Conservation (phyloP, 2,113 vertebrate species). For the Cephalopholis sonnerati region DNA sequence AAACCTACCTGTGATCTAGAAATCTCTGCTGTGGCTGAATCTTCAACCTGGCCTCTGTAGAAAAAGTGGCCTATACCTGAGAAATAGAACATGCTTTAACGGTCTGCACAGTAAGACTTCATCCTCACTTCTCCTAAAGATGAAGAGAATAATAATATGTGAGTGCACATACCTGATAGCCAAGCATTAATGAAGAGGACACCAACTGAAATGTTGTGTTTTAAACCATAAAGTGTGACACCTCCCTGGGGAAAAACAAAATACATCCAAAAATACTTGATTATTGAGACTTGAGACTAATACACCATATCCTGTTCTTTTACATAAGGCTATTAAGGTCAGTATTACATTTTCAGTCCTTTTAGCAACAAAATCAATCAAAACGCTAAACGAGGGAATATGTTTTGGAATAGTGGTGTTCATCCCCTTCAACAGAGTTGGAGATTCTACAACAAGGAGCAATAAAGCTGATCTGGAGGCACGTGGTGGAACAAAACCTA, state of each 20-base stretch:
- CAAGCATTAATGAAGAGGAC: conserved; percentile 87
- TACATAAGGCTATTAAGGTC: background rate
- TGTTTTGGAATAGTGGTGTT: background rate
- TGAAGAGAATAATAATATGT: background rate
- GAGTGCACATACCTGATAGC: conserved; percentile 81
- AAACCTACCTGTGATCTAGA: conserved; percentile 84
- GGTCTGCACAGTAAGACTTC: too few relatives aligned
- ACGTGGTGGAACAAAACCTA: background rate
- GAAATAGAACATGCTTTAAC: conserved; percentile 23
- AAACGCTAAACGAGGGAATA: background rate
- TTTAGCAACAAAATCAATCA: background rate
- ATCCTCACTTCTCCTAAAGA: background rate
- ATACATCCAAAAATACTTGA: background rate
- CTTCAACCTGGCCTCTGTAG: conserved; percentile 84
- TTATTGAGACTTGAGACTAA: too few relatives aligned
- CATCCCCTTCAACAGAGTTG: background rate
- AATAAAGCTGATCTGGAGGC: too few relatives aligned
- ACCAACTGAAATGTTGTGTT: conserved; percentile 84
- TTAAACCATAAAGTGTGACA: conserved; percentile 83
- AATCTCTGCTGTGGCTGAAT: conserved; percentile 87
- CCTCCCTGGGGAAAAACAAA: conserved; percentile 73
- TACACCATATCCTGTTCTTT: background rate
- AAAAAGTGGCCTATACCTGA: conserved; percentile 83
- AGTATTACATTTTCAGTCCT: background rate
- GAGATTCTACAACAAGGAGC: too few relatives aligned